Conservation (phyloP, 2,888 invertebrate genomes). For the Cloeon dipterum region DNA sequence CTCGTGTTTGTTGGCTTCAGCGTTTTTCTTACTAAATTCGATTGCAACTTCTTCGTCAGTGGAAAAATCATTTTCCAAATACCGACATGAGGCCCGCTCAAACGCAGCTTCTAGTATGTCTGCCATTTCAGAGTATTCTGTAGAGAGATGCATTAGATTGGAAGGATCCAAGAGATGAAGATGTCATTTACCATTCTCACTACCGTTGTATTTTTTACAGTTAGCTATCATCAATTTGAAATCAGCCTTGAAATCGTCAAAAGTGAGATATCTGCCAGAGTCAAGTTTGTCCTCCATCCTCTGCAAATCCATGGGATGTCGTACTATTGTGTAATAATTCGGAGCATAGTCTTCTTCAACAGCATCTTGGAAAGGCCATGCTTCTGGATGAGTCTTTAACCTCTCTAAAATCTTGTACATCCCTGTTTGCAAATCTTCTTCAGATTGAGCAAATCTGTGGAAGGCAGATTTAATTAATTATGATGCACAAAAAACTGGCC, state of each 20-base stretch:
- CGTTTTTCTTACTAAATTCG: conserved; percentile 10
- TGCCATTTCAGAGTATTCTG: conserved; percentile 77
- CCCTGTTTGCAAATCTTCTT: conserved; percentile 67
- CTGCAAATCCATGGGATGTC: conserved; percentile 65
- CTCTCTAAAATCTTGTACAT: conserved; percentile 81
- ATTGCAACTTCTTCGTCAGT: conserved; percentile 34
- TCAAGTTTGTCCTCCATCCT: conserved; percentile 75
- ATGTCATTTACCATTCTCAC: conserved; percentile 52
- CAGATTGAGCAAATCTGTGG: conserved; percentile 40
- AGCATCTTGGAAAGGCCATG: conserved; percentile 86
- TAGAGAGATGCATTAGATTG: not conserved
- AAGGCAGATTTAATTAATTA: conserved; percentile 1
- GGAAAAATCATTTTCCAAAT: conserved; percentile 54
- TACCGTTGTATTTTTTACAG: conserved; percentile 78
- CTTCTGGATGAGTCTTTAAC: conserved; percentile 70
- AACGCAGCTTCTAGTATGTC: conserved; percentile 62
- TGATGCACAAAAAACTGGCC: not conserved
- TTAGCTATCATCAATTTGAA: conserved; percentile 84
- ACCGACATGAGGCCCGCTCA: conserved; percentile 57
- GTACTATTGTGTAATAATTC: conserved; percentile 37
- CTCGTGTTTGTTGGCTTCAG: not conserved
- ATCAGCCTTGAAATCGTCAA: conserved; percentile 63
- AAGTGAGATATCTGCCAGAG: conserved; percentile 52
- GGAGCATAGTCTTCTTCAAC: conserved; percentile 86
- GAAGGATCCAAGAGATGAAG: not conserved